Evolutionary conservation across 2,888 invertebrate genomes (phyloP).

Genomic region (Conchocele bisecta): DNA sequence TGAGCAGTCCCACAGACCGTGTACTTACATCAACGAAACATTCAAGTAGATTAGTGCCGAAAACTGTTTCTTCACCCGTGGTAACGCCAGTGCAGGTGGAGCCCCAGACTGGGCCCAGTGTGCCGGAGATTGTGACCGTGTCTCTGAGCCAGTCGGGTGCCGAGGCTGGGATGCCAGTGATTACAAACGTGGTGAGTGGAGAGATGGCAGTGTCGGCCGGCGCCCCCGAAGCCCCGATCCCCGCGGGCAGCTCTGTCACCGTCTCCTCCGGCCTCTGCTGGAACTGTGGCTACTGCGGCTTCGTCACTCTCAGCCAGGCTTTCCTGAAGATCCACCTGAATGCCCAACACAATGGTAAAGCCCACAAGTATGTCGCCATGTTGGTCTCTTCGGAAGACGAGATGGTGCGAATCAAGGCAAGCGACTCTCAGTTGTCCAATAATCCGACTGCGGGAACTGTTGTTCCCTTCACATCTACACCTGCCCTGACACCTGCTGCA

Average conservation of each 20-base stretch:
- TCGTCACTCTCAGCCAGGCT: conserved; percentile 69
- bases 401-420: conserved; percentile 57
- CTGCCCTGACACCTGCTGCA: conserved; percentile 18
- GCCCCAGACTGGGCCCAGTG: not conserved
- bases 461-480: not conserved
- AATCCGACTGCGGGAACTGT: conserved; percentile 17
- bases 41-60: too few species aligned
- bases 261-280: conserved; percentile 69
- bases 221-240: not conserved
- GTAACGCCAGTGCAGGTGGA: not conserved
- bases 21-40: too few species aligned
- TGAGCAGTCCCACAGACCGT: conserved; percentile 14
- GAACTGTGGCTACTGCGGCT: conserved; percentile 75
- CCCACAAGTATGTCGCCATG: conserved; percentile 72
- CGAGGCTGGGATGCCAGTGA: conserved; percentile 46
- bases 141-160: too few species aligned
- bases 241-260: conserved; percentile 33
- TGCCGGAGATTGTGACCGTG: too few species aligned
- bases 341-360: conserved; percentile 65
- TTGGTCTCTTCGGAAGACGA: conserved; percentile 61
- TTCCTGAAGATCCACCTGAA: conserved; percentile 72
- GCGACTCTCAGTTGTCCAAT: conserved; percentile 47
- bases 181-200: conserved; percentile 55
- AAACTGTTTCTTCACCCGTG: conserved; percentile 1
- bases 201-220: conserved; percentile 33